Evolutionary conservation across 2,888 invertebrate species (phyloP), one percentile per base, ranked within the genome.

Genomic region (Sinotaia quadrata): DNA sequence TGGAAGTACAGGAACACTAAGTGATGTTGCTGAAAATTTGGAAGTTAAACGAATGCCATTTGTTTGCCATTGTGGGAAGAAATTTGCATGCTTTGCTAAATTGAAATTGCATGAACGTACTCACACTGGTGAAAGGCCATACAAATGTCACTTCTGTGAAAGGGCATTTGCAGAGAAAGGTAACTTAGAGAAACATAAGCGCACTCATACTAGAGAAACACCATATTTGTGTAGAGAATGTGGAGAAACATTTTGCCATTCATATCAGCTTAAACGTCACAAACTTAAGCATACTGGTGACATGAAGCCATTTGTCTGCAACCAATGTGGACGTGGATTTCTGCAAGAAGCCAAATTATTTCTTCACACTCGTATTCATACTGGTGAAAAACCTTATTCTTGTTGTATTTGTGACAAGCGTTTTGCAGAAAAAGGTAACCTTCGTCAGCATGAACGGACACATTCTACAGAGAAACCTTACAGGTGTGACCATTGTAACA

Each of bases 61-160:
- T 41, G 24, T 56, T 31, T 65, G 65, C 24, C 56, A 44, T 10
- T 65, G 65, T 37, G 65, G 65, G 4, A 65, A 65, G 29, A 65
- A 56, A 27, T 65, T 65, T 65, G 65, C 65, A 18, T 65, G 65
- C 44, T 65, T 65, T 44, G 65, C 65, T 8, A 71, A 71, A 59
- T 52, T 71, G 1, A 67, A 71, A 59, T 44, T 71, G 27, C 71
- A 71, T 52, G 67, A 67, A 41, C 33, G 59, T 31, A 33, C 44
- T 3, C 71, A 71, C 47, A 71, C 71, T 29, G 71, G 71, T 8
- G 67, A 67, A 36, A 58, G 52, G 31, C 67, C 58, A 47, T 71
- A 67, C 34, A 29, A 29, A 8, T 71, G 71, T n/a, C 56, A 54
- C 47, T n/a, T 63, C 34, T 71, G 71, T 37, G 54, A 59, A 18